These are phyloP conservation scores for Macropis europaea DNA, from an alignment of 2,888 invertebrate species.

Conservation along the genomic window DNA sequence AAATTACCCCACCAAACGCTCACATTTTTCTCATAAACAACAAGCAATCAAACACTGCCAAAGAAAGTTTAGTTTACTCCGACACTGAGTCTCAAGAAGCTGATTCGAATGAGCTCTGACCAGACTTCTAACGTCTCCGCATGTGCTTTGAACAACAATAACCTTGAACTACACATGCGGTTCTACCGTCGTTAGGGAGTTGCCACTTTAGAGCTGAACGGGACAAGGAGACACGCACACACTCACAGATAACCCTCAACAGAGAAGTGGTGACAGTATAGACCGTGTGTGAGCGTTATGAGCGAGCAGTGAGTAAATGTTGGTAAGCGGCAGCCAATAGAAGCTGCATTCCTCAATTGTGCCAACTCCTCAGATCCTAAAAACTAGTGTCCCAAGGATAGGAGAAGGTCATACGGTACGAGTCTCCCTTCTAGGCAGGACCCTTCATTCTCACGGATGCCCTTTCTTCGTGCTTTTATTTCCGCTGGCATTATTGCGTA, in stretches of 20 bases:
- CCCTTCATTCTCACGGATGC: conserved; percentile 8
- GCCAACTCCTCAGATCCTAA: not conserved
- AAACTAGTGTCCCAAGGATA: conserved; percentile 13
- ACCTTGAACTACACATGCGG: conserved; percentile 3
- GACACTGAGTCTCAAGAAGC: not conserved
- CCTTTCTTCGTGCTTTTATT: not conserved
- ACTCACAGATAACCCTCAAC: not conserved
- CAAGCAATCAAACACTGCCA: no score
- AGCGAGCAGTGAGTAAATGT: not conserved
- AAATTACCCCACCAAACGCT: no score
- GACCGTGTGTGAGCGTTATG: not conserved
- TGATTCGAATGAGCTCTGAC: not conserved
- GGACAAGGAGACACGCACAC: not conserved
- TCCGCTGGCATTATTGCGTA: not conserved
- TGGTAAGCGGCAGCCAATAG: not conserved
- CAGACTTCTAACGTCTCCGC: not conserved
- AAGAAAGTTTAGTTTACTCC: no score
- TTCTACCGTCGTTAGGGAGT: not conserved
- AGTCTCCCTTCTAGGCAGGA: not conserved
- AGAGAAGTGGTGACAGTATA: not conserved
- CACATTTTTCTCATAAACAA: no score
- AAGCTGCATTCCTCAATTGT: conserved; percentile 10
- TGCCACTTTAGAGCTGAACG: conserved; percentile 1
- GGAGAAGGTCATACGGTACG: conserved; percentile 16
- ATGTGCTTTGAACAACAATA: not conserved